A percentile compares a stretch with the other conserved stretches of the same genome.
Conservation (phyloP, 2,888 invertebrate species). For the Pterobdella sp. region DNA sequence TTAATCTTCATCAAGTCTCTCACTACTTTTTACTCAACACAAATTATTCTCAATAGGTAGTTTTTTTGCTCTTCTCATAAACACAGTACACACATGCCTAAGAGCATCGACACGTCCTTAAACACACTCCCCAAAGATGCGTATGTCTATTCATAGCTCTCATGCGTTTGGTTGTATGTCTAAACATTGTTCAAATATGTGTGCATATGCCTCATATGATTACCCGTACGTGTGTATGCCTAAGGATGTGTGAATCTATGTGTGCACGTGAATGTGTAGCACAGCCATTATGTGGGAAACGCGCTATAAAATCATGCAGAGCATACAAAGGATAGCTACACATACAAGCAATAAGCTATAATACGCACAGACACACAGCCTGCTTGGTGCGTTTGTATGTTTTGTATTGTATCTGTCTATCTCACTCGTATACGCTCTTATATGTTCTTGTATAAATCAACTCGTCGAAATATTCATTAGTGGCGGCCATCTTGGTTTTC, state of each 20-base stretch:
- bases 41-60: not conserved
- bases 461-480: slow-evolving; percentile 31
- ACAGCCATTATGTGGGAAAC: slow-evolving; percentile 26
- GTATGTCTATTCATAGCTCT: slow-evolving; percentile 14
- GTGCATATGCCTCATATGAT: slow-evolving; percentile 4
- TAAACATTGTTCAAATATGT: not conserved
- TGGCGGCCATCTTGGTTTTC: slow-evolving; percentile 27
- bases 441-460: slow-evolving; percentile 30
- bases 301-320: slow-evolving; percentile 30
- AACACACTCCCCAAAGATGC: too few relatives aligned
- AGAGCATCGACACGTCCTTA: too few relatives aligned
- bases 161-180: slow-evolving; percentile 10
- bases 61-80: not conserved
- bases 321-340: slow-evolving; percentile 31
- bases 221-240: slow-evolving; percentile 16
- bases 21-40: not conserved
- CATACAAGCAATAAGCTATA: slow-evolving; percentile 25
- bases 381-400: slow-evolving; percentile 24
- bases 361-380: slow-evolving; percentile 20
- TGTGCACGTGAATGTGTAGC: slow-evolving; percentile 15
- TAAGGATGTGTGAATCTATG: slow-evolving; percentile 21
- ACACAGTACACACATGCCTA: not conserved
- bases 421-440: slow-evolving; percentile 19
- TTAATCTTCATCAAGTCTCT: not conserved
- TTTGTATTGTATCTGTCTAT: slow-evolving; percentile 27